Evolutionary conservation across 2,888 invertebrate genomes (phyloP), one percentile per base, ranked within the genome.

Genomic region (Tuberolachnus salignus): DNA sequence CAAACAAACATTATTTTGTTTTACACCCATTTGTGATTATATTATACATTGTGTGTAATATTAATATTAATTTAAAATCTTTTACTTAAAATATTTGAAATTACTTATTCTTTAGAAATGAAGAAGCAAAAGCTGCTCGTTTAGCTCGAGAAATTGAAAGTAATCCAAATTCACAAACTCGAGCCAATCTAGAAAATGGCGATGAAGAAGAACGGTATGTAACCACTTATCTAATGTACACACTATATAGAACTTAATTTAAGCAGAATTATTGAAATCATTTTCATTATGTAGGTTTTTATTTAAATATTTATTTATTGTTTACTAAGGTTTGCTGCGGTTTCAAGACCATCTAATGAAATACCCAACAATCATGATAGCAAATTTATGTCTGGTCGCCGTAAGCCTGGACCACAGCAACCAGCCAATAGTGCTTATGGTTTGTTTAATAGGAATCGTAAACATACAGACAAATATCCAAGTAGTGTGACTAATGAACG

Each of bases 61-160:
- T 55, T 55, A 11, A 2, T 21, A 23, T 23, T 55, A 55, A 26
- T 59, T 59, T 59, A 4, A 16, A 26, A 14, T 59, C 14, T 57
- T 1, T 26, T 11, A 13, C 23, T 23, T 16, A 66, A 49, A 16
- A 34, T n/a, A 44, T 8, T 53, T 55, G 8, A 1, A 23, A 53
- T 69, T 53, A 21, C 3, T 21, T 51, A 46, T 44, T 63, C 2
- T 69, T 53, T 71, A 83, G 83, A 82, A 87, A 87, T 81, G 86
- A 86, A 64, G 87, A 94, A 86, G 92, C 92, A 16, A 92, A 94
- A 85, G 98, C 98, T 0, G 92, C 92, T 69, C 92, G 92, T 85
- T 92, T 98, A 82, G 98, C 98, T 0, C 92, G 91, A 61, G 97
- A 97, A 87, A 98, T 98, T 82, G 97, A 98, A 85, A 91, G 89